Conservation (phyloP, 2,888 invertebrate species). For the Camptogramma bilineatum region DNA sequence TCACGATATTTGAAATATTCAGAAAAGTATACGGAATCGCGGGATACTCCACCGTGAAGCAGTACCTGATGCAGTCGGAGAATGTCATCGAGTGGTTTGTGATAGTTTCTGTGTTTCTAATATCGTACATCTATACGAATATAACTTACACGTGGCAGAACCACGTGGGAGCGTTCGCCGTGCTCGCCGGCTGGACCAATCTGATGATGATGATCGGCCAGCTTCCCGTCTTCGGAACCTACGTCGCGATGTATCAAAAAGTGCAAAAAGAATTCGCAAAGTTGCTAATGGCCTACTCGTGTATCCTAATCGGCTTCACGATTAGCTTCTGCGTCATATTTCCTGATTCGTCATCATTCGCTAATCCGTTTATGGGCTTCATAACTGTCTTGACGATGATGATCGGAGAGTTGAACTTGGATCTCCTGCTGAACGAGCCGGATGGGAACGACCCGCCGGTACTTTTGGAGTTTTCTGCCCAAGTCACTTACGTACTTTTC, state of each 20-base stretch:
- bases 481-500: constrained; percentile 92
- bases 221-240: constrained; percentile 94
- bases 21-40: constrained; percentile 93
- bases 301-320: constrained; percentile 93
- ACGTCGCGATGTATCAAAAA: constrained; percentile 96
- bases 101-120: constrained; percentile 92
- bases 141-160: constrained; percentile 92
- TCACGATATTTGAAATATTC: constrained; percentile 92
- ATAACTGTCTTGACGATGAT: constrained; percentile 95
- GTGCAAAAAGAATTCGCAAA: constrained; percentile 95
- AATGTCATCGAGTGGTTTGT: constrained; percentile 96
- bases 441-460: constrained; percentile 91
- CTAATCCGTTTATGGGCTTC: constrained; percentile 93
- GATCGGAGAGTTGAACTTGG: constrained; percentile 94
- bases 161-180: constrained; percentile 94
- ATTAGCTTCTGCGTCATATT: constrained; percentile 95
- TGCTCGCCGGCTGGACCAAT: constrained; percentile 94
- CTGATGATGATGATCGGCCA: constrained; percentile 97
- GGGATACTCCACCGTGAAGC: constrained; percentile 92
- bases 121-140: constrained; percentile 92
- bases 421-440: constrained; percentile 90
- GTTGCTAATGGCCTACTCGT: constrained; percentile 93
- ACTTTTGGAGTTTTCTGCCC: constrained; percentile 91
- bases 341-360: constrained; percentile 92
- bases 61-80: constrained; percentile 93